phyloP scores from a whole-genome alignment of 2,888 invertebrate genomes.

The Ophion slaviceki region DNA sequence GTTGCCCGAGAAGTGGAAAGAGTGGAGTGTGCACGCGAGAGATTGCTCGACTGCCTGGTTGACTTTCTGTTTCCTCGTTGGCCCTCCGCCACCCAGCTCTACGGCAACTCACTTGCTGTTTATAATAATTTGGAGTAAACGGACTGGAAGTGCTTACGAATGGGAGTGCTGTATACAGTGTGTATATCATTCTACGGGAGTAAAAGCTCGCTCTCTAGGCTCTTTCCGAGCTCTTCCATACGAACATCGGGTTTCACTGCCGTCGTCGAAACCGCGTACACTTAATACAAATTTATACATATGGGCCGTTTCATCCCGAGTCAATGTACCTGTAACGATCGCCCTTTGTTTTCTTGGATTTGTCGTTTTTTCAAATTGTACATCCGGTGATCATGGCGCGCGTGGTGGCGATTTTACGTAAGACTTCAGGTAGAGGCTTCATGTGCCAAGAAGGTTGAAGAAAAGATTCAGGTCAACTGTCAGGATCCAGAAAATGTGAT shows the following conservation, averaged over 20 bases:
- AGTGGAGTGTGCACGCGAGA: constrained; percentile 39
- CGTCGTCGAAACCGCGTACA: constrained; percentile 43
- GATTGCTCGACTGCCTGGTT: constrained; percentile 51
- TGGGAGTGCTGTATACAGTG: constrained; percentile 41
- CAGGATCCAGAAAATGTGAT: too few relatives aligned
- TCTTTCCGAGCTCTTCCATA: constrained; percentile 47
- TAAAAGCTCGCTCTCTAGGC: constrained; percentile 47
- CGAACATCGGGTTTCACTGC: constrained; percentile 53
- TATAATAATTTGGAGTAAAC: constrained; percentile 70
- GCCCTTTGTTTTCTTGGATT: neutral
- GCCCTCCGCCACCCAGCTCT: constrained; percentile 27
- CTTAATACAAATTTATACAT: constrained; percentile 9
- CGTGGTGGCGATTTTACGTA: too few relatives aligned
- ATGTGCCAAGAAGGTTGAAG: too few relatives aligned
- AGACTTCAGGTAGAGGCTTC: too few relatives aligned
- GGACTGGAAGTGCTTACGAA: constrained; percentile 65
- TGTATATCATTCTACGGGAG: constrained; percentile 42
- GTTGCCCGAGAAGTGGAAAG: constrained; percentile 39
- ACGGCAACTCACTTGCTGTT: constrained; percentile 65
- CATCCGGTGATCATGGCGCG: too few relatives aligned
- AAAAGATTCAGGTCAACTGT: too few relatives aligned
- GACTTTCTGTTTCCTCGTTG: constrained; percentile 52
- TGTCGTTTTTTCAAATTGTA: too few relatives aligned
- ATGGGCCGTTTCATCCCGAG: neutral
- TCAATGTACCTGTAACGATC: neutral